Conservation (phyloP, 2,888 invertebrate species). For the Chrysotoxum bicinctum region DNA sequence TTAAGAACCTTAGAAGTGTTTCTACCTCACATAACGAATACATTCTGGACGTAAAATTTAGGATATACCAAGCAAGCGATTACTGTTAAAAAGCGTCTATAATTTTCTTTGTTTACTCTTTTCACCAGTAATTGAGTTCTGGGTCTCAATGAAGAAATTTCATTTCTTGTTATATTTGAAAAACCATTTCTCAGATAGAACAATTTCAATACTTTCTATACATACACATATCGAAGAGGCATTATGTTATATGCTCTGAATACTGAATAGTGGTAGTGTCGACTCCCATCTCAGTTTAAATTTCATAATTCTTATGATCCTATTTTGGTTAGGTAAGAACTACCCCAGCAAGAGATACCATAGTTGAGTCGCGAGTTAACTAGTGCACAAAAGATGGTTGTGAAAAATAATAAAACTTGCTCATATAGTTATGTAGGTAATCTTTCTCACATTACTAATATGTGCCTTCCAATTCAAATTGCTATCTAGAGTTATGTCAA, state of each 20-base stretch:
- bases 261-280: not conserved
- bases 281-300: not conserved
- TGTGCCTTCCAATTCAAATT: too few relatives aligned
- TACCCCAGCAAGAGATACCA: too few relatives aligned
- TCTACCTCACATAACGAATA: not conserved
- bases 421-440: too few relatives aligned
- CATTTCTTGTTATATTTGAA: too few relatives aligned
- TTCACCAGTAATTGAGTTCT: not conserved
- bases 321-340: not conserved
- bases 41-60: not conserved
- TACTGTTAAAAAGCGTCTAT: too few relatives aligned
- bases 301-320: not conserved
- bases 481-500: too few relatives aligned
- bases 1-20: not conserved
- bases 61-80: too few relatives aligned
- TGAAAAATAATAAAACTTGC: too few relatives aligned
- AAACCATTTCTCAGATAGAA: not conserved
- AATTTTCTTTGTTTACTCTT: not conserved
- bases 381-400: too few relatives aligned
- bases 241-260: not conserved
- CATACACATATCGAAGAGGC: not conserved
- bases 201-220: not conserved
- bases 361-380: too few relatives aligned
- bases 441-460: too few relatives aligned
- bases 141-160: too few relatives aligned